Conservation (phyloP, 2,113 vertebrate species). For the Cephalopterus ornatus region DNA sequence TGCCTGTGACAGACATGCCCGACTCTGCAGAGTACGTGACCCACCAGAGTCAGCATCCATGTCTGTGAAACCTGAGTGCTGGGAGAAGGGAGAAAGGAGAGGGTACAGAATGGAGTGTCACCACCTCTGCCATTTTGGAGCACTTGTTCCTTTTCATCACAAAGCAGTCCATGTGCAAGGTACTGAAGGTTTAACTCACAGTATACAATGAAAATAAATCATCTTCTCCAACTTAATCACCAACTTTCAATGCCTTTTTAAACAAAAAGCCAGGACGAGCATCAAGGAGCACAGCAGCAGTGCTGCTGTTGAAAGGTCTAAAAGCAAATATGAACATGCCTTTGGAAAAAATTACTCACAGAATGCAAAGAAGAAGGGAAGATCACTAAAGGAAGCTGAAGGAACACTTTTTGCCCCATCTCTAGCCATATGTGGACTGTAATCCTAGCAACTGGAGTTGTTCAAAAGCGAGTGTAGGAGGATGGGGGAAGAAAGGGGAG, state of each 20-base stretch:
- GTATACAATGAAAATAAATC: background rate
- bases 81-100: background rate
- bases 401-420: background rate
- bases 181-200: background rate
- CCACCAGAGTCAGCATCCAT: background rate
- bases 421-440: background rate
- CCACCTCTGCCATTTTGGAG: background rate
- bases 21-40: rapidly evolving
- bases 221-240: background rate
- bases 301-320: background rate
- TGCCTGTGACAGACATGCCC: background rate
- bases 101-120: background rate
- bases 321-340: background rate
- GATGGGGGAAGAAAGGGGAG: background rate
- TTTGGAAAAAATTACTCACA: background rate
- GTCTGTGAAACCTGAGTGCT: background rate
- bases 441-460: background rate
- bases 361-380: background rate
- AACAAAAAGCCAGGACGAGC: background rate
- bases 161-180: background rate
- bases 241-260: background rate
- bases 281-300: background rate
- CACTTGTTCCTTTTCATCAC: background rate
- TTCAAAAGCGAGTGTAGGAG: background rate
- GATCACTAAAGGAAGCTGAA: background rate